Conservation (phyloP, 2,113 vertebrate species). For the Casuarius casuarius region DNA sequence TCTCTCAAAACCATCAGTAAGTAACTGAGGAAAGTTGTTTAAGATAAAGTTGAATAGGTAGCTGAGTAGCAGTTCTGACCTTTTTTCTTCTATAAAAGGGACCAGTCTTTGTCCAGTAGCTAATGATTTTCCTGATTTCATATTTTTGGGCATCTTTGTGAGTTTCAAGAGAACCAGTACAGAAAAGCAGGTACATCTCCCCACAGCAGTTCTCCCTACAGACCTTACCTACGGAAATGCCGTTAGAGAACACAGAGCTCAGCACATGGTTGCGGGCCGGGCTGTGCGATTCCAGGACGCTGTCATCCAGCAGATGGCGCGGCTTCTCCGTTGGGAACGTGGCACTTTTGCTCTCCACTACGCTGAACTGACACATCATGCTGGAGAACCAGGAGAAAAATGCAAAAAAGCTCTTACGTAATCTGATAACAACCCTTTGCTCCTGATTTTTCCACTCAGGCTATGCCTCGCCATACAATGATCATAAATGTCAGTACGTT, state of each 20-base stretch:
- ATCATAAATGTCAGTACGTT: background rate
- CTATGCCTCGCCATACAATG: background rate
- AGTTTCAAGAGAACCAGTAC: background rate
- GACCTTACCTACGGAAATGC: constrained; percentile 84
- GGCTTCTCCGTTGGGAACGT: constrained; percentile 91
- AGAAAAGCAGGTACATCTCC: background rate
- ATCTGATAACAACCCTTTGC: background rate
- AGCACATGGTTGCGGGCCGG: constrained; percentile 79
- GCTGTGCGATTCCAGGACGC: constrained; percentile 92
- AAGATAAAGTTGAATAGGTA: background rate
- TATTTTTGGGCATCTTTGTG: background rate
- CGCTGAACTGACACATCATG: constrained; percentile 93
- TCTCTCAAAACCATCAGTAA: background rate
- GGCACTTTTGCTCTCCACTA: constrained; percentile 92
- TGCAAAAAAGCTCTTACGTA: constrained; percentile 1
- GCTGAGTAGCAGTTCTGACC: background rate
- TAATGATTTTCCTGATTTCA: background rate
- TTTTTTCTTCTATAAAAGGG: background rate
- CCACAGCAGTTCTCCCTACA: background rate
- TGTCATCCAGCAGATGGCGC: constrained; percentile 95
- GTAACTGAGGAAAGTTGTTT: background rate
- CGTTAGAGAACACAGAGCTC: constrained; percentile 82
- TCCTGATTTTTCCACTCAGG: background rate
- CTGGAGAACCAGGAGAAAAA: constrained; percentile 73
- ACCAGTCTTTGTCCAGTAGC: background rate